Conservation (phyloP, 2,113 vertebrate genomes). For the Sitta europaea region DNA sequence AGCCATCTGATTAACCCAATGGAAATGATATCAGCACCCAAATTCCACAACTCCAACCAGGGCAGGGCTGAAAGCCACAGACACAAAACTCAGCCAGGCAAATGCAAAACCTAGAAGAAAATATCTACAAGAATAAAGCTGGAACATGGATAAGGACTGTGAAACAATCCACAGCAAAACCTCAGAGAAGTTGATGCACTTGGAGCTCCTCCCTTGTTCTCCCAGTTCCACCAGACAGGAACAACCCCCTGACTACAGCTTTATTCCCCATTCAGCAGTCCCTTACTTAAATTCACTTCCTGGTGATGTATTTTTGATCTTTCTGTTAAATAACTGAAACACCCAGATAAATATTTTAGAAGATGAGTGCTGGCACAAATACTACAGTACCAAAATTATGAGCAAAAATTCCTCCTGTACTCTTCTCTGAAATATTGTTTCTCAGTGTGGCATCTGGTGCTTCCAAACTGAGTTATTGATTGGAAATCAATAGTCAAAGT, state of each 20-base stretch:
- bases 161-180: not conserved
- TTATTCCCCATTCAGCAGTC: not conserved
- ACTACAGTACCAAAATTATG: not conserved
- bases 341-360: conserved; percentile 32
- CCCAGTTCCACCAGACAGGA: not conserved
- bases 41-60: not conserved
- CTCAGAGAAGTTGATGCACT: rapidly evolving
- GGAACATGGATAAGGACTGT: rapidly evolving
- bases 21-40: not conserved
- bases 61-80: not conserved
- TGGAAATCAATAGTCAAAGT: not conserved
- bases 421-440: not conserved
- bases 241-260: not conserved
- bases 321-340: conserved; percentile 27
- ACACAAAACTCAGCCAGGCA: not conserved
- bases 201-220: not conserved
- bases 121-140: not conserved
- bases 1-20: rapidly evolving
- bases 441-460: not conserved
- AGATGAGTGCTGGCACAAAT: not conserved
- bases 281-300: not conserved
- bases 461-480: not conserved
- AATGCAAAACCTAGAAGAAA: not conserved
- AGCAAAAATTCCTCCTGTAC: not conserved
- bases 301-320: conserved; percentile 19